Evolutionary conservation across 2,113 vertebrate species (phyloP).

Genomic region (Galeopterus variegatus): DNA sequence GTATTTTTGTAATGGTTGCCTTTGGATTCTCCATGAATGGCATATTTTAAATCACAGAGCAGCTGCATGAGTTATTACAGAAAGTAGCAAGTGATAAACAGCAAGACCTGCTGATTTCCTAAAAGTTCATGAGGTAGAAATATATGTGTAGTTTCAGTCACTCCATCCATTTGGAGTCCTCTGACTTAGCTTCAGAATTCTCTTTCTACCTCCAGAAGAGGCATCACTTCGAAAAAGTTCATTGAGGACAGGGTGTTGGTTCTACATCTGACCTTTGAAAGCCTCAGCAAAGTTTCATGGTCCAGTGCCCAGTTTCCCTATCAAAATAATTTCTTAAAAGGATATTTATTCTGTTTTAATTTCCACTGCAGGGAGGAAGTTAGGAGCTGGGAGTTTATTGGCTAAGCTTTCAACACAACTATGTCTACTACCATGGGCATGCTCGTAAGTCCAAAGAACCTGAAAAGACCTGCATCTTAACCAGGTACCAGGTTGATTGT

Average conservation of each 20-base stretch:
- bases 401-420: conserved; percentile 26
- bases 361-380: conserved; percentile 2
- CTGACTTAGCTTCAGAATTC: neutral
- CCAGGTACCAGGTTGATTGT: conserved; percentile 56
- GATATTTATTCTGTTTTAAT: conserved; percentile 66
- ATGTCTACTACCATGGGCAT: neutral
- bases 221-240: conserved; percentile 24
- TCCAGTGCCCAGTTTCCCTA: conserved; percentile 52
- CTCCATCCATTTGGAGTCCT: neutral
- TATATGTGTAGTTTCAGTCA: conserved; percentile 12
- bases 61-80: conserved; percentile 7
- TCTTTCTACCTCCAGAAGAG: neutral
- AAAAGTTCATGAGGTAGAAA: conserved; percentile 11
- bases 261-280: conserved; percentile 64
- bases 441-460: conserved; percentile 29
- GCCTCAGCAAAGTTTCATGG: conserved; percentile 42
- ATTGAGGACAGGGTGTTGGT: conserved; percentile 32
- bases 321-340: conserved; percentile 69
- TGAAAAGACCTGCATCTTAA: conserved; percentile 60
- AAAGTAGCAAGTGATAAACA: conserved; percentile 53
- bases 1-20: conserved; percentile 55
- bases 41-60: conserved; percentile 61
- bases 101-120: conserved; percentile 9
- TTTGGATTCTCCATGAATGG: conserved; percentile 48
- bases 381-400: neutral